These are phyloP conservation scores for Epinephelus malabaricus DNA, from an alignment of 2,797 vertebrate genomes.

Conservation along the genomic window DNA sequence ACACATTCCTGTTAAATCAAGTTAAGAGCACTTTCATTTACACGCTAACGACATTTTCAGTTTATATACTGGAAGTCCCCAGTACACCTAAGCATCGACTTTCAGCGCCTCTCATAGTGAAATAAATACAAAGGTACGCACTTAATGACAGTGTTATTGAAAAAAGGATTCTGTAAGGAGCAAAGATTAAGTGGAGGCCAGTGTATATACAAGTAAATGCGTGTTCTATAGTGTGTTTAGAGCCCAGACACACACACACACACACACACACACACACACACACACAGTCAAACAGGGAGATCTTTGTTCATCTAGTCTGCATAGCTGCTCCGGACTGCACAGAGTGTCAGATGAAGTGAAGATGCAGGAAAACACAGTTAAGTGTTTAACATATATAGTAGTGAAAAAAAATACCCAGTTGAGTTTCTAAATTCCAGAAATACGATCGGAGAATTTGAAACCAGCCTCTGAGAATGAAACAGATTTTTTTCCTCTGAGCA, in stretches of 20 bases:
- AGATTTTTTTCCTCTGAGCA: constrained; percentile 23
- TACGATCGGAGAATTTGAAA: background rate
- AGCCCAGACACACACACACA: constrained; percentile 13
- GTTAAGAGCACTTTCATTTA: constrained; percentile 21
- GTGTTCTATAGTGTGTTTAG: constrained; percentile 55
- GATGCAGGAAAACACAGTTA: constrained; percentile 25
- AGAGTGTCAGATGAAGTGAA: constrained; percentile 26
- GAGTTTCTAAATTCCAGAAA: background rate
- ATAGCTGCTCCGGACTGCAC: constrained; percentile 33
- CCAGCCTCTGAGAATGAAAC: constrained; percentile 7
- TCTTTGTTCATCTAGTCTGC: constrained; percentile 65
- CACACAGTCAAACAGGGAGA: constrained; percentile 52
- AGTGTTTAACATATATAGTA: constrained; percentile 15
- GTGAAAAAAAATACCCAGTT: background rate
- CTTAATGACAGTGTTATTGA: constrained; percentile 33
- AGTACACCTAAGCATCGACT: constrained; percentile 9
- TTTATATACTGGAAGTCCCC: constrained; percentile 27
- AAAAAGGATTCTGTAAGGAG: constrained; percentile 19
- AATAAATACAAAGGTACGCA: constrained; percentile 14
- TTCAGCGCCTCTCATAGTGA: background rate
- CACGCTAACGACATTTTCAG: constrained; percentile 19
- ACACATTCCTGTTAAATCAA: constrained; percentile 34
- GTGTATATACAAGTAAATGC: constrained; percentile 42
- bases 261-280: constrained; percentile 40
- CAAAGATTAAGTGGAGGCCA: constrained; percentile 20